Evolutionary conservation across 2,888 invertebrate species (phyloP).

Genomic region (Campoplex nolae): DNA sequence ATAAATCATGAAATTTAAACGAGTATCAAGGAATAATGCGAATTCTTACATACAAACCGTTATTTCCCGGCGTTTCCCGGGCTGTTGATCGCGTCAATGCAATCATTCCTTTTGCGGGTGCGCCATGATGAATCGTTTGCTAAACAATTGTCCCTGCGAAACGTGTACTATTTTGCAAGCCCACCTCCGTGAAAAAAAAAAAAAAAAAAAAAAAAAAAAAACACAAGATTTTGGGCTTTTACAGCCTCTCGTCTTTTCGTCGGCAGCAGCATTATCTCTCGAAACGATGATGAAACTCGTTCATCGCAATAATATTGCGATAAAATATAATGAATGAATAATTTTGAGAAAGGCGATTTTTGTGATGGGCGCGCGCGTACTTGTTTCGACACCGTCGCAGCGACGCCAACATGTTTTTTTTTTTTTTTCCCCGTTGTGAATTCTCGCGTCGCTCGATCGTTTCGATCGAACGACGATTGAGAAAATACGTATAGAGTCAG

Average conservation of each 20-base stretch:
- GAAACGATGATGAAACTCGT: constrained; percentile 7
- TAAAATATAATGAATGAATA: not conserved
- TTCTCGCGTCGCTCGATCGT: not conserved
- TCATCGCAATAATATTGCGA: not conserved
- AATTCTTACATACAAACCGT: constrained; percentile 68
- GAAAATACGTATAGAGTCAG: constrained; percentile 51
- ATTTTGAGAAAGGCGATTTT: constrained; percentile 28
- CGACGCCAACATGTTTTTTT: constrained; percentile 1
- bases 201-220: constrained; percentile 22
- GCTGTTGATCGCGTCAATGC: no score
- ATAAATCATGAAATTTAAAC: constrained; percentile 78
- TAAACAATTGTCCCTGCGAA: constrained; percentile 48
- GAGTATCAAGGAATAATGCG: constrained; percentile 15
- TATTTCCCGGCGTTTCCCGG: not conserved
- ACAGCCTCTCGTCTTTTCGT: not conserved
- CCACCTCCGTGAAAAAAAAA: constrained; percentile 28
- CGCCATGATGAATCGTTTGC: constrained; percentile 2
- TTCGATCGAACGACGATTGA: not conserved
- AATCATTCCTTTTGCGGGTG: not conserved
- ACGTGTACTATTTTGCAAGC: constrained; percentile 39
- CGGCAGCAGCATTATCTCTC: not conserved
- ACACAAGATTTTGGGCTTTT: no score
- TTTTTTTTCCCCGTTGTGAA: not conserved
- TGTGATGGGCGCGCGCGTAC: constrained; percentile 32
- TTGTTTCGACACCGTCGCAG: not conserved